Percentiles rank a stretch among this genome's conserved stretches.
Conservation (phyloP, 1,140 invertebrate genomes). For the Trinorchestia longiramus region DNA sequence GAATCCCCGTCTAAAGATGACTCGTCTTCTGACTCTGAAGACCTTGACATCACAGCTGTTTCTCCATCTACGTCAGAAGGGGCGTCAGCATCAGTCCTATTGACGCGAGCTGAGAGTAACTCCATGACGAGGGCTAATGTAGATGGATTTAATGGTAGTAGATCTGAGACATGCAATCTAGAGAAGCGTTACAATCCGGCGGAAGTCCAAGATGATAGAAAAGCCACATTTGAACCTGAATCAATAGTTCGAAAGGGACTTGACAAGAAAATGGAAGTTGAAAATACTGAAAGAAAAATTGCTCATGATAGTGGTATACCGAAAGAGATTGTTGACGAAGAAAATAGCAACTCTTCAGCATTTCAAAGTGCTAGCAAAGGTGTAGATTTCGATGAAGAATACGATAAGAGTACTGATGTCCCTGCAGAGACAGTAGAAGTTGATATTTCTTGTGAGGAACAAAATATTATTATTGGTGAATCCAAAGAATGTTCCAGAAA, state of each 20-base stretch:
- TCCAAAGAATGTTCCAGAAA: neutral
- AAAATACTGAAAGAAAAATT: neutral
- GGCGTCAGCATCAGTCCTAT: neutral
- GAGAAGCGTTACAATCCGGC: neutral
- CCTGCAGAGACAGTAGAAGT: neutral
- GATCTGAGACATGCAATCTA: neutral
- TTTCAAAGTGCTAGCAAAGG: neutral
- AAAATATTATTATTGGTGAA: neutral
- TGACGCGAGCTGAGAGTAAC: neutral
- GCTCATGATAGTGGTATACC: neutral
- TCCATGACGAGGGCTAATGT: neutral
- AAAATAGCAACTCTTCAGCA: neutral
- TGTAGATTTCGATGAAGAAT: neutral
- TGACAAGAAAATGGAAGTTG: neutral
- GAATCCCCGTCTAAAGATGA: slow-evolving; percentile 36
- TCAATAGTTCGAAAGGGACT: neutral
- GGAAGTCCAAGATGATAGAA: neutral
- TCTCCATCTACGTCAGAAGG: neutral
- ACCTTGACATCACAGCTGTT: slow-evolving; percentile 7
- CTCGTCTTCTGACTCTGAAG: slow-evolving; percentile 26
- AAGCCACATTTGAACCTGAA: too few species aligned
- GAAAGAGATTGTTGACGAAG: neutral
- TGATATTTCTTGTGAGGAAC: neutral
- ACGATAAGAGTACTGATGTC: neutral
- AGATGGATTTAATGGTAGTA: neutral